phyloP scores from a whole-genome alignment of 2,888 invertebrate genomes.

The Harpalus rufipes region DNA sequence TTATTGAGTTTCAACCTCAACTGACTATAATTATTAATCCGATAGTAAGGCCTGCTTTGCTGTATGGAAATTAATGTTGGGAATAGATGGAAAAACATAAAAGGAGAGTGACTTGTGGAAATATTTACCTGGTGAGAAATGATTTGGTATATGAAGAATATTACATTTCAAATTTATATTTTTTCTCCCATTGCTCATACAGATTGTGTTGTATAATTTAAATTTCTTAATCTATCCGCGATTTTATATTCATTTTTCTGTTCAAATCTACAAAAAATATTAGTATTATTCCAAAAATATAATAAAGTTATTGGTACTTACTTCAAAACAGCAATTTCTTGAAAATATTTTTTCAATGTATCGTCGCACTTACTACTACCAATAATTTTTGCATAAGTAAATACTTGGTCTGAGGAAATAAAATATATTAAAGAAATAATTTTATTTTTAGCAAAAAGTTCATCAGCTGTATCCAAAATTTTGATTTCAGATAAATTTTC shows the following conservation, averaged over 20 bases:
- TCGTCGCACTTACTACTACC: neutral
- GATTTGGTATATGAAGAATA: no score
- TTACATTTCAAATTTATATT: neutral
- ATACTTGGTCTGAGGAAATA: conserved; percentile 4
- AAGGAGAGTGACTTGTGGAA: no score
- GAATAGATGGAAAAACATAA: no score
- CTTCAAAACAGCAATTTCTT: conserved; percentile 3
- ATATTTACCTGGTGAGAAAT: no score
- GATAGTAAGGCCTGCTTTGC: no score
- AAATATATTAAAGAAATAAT: conserved; percentile 45
- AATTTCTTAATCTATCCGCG: neutral
- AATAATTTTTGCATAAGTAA: neutral
- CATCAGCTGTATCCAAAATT: conserved; percentile 9
- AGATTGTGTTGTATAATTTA: conserved; percentile 4
- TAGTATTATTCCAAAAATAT: neutral
- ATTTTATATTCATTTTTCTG: neutral
- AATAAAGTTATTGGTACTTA: neutral
- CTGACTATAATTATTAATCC: no score
- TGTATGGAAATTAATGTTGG: no score
- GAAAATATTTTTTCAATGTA: conserved; percentile 25
- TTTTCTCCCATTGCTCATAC: neutral
- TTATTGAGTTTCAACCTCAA: no score
- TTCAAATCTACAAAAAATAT: conserved; percentile 33
- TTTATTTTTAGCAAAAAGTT: conserved; percentile 21
- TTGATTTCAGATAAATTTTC: conserved; percentile 50